Evolutionary conservation across 2,113 vertebrate genomes (phyloP).

Genomic region (Periophthalmodon schlosseri): DNA sequence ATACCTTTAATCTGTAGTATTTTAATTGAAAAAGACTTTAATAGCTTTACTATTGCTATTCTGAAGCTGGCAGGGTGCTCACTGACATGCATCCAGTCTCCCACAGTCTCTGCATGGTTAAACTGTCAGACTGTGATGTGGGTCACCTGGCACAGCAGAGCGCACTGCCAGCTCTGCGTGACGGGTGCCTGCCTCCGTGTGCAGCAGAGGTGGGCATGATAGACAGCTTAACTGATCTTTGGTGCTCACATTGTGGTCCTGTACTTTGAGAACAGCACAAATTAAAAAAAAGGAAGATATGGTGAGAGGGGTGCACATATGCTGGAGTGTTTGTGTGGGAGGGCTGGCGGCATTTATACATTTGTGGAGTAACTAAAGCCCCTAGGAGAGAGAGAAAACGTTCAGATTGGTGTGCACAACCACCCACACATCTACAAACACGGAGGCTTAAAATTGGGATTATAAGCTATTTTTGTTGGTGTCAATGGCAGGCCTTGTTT

Average conservation of each 20-base stretch:
- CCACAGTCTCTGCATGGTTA: slow-evolving; percentile 14
- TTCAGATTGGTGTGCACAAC: slow-evolving; percentile 35
- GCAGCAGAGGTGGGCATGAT: slow-evolving; percentile 25
- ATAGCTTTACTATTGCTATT: neutral
- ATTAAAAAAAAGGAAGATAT: slow-evolving; percentile 21
- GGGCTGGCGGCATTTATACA: slow-evolving; percentile 22
- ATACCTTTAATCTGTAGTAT: neutral
- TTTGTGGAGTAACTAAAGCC: slow-evolving; percentile 48
- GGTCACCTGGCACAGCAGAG: slow-evolving; percentile 40
- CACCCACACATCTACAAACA: slow-evolving; percentile 26
- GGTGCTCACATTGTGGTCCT: slow-evolving; percentile 29
- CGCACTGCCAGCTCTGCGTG: slow-evolving; percentile 25
- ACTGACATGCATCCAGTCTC: neutral
- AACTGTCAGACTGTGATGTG: slow-evolving; percentile 30
- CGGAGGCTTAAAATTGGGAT: slow-evolving; percentile 49
- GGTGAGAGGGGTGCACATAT: slow-evolving; percentile 7
- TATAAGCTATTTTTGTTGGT: slow-evolving; percentile 63
- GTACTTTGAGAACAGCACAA: slow-evolving; percentile 22
- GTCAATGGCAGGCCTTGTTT: slow-evolving; percentile 51
- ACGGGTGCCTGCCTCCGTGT: slow-evolving; percentile 30
- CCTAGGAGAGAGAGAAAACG: slow-evolving; percentile 21
- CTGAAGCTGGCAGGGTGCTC: neutral
- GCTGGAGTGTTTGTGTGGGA: slow-evolving; percentile 21
- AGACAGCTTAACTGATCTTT: slow-evolving; percentile 36
- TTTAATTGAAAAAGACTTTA: neutral